These are phyloP conservation scores for Pseudomyrmex sp. DNA, from an alignment of 1,140 invertebrate genomes.

Conservation along the genomic window DNA sequence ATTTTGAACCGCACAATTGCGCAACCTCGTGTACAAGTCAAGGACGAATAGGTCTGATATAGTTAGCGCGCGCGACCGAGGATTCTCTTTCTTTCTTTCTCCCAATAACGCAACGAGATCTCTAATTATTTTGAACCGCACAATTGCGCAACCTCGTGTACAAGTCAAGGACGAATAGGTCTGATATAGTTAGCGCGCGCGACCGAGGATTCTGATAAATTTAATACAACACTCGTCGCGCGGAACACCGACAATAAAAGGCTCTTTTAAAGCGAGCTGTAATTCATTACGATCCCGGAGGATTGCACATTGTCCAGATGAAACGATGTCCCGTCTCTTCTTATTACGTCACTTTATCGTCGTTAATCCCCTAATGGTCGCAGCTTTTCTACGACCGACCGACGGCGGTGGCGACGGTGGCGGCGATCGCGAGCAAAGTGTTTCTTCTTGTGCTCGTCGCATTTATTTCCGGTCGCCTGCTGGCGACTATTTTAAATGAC, in stretches of 20 bases:
- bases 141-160: not conserved
- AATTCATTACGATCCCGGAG: conserved; percentile 57
- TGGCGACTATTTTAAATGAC: conserved; percentile 55
- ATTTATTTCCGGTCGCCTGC: conserved; percentile 54
- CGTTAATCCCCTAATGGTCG: conserved; percentile 61
- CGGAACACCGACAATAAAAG: conserved; percentile 46
- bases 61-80: not conserved
- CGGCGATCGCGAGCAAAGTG: conserved; percentile 31
- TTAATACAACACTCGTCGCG: conserved; percentile 50
- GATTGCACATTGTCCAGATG: conserved; percentile 53
- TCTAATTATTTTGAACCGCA: not conserved
- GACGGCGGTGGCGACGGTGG: not conserved
- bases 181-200: conserved; percentile 23
- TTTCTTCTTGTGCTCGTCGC: conserved; percentile 50
- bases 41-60: conserved; percentile 32
- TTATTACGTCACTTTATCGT: conserved; percentile 63
- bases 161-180: conserved; percentile 2
- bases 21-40: not conserved
- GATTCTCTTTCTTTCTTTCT: not conserved
- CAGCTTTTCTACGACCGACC: conserved; percentile 48
- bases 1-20: conserved; percentile 4
- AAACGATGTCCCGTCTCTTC: conserved; percentile 50
- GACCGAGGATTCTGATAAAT: conserved; percentile 31
- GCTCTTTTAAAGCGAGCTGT: conserved; percentile 51
- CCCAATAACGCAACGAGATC: not conserved